phyloP scores from a whole-genome alignment of 2,113 vertebrate species.

The Trichomycterus rosablanca region DNA sequence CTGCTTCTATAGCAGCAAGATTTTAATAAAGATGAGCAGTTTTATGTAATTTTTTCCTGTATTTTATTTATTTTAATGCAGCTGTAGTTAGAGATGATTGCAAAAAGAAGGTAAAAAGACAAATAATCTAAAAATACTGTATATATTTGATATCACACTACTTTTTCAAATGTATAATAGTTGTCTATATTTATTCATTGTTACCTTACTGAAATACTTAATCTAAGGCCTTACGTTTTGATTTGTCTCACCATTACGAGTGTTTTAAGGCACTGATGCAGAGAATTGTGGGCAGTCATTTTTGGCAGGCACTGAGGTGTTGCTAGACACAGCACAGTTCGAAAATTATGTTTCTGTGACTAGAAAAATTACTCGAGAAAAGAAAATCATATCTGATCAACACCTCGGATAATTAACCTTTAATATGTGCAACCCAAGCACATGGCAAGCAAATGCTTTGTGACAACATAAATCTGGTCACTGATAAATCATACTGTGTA shows the following conservation, averaged over 20 bases:
- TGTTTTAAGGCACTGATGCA: background rate
- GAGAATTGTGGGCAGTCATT: conserved; percentile 45
- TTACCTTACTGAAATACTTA: too few species aligned
- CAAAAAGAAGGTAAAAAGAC: too few species aligned
- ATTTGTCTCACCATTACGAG: too few species aligned
- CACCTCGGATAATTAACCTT: conserved; percentile 68
- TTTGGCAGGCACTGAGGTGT: conserved; percentile 70
- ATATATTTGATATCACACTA: too few species aligned
- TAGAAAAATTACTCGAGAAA: conserved; percentile 70
- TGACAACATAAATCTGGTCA: conserved; percentile 24
- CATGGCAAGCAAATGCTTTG: conserved; percentile 59
- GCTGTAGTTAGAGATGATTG: too few species aligned
- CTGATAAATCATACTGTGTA: conserved; percentile 18
- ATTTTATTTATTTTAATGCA: background rate
- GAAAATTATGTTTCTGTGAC: conserved; percentile 58
- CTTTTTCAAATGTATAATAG: too few species aligned
- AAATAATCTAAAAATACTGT: too few species aligned
- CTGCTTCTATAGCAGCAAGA: background rate
- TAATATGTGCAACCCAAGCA: conserved; percentile 36
- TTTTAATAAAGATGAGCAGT: background rate
- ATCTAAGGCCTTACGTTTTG: too few species aligned
- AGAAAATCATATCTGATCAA: conserved; percentile 66
- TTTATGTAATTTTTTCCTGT: background rate
- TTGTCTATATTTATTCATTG: too few species aligned
- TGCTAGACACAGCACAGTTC: conserved; percentile 71